Conservation (phyloP, 35 echinoderm and acorn worm genomes). For the Stichopus chloronotus region DNA sequence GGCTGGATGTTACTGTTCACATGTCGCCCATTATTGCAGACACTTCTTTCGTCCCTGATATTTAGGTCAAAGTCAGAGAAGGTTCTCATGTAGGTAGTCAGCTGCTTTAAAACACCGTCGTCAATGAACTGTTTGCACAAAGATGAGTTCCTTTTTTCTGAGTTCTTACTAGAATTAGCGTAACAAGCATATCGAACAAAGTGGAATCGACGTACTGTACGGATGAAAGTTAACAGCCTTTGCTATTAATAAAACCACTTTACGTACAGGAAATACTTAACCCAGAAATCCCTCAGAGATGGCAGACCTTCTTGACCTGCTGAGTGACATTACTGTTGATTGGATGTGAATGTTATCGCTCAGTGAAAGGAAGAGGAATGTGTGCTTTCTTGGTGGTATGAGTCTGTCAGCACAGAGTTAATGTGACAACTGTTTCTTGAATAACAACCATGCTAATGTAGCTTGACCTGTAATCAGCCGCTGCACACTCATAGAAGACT, state of each 20-base stretch:
- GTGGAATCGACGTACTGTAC: neutral
- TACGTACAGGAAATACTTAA: slow-evolving; percentile 50
- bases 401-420: too few species aligned
- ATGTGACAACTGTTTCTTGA: too few species aligned
- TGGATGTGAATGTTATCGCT: neutral
- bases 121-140: neutral
- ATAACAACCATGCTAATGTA: too few species aligned
- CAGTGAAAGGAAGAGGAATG: neutral
- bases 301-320: neutral
- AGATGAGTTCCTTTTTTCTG: neutral
- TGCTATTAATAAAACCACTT: slow-evolving; percentile 39
- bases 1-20: too few species aligned
- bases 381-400: neutral
- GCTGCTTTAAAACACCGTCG: neutral
- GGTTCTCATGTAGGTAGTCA: too few species aligned
- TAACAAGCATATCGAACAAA: neutral
- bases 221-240: slow-evolving; percentile 16
- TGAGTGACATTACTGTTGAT: slow-evolving; percentile 21
- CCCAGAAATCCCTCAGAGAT: slow-evolving; percentile 17
- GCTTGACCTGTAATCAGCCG: too few species aligned
- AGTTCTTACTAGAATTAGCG: neutral
- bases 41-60: neutral
- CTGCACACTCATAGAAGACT: too few species aligned
- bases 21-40: too few species aligned
- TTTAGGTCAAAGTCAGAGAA: neutral